Conservation (phyloP, 92 coral and sea anemone species). For the Metridium senile region DNA sequence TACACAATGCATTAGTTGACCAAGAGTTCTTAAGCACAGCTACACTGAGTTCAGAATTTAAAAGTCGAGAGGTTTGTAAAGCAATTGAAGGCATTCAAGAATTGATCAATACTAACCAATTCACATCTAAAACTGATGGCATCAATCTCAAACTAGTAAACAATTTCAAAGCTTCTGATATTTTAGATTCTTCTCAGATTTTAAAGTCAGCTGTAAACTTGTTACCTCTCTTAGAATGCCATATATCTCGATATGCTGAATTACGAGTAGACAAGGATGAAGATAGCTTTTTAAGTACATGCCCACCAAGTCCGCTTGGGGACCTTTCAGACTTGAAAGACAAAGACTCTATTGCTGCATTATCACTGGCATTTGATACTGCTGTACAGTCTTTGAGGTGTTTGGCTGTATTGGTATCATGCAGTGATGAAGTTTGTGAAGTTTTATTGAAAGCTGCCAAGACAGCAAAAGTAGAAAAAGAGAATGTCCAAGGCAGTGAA, state of each 20-base stretch:
- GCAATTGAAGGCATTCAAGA: slow-evolving; percentile 29
- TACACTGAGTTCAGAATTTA: not conserved
- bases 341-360: slow-evolving; percentile 38
- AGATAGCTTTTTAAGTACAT: slow-evolving; percentile 53
- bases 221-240: slow-evolving; percentile 66
- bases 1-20: slow-evolving; percentile 4
- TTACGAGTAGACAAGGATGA: slow-evolving; percentile 51
- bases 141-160: slow-evolving; percentile 3
- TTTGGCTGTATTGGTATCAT: slow-evolving; percentile 58
- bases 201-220: slow-evolving; percentile 43
- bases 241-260: slow-evolving; percentile 55
- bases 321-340: slow-evolving; percentile 49
- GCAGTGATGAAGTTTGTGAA: slow-evolving; percentile 54
- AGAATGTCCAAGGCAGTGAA: not conserved
- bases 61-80: not conserved
- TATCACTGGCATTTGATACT: slow-evolving; percentile 31
- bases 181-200: slow-evolving; percentile 14
- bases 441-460: slow-evolving; percentile 48
- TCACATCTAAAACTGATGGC: not conserved
- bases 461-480: not conserved
- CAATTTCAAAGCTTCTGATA: slow-evolving; percentile 3
- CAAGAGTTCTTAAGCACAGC: not conserved
- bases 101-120: slow-evolving; percentile 1
- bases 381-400: slow-evolving; percentile 60
- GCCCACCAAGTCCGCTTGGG: slow-evolving; percentile 43